These are phyloP conservation scores for Nomada fabriciana DNA, from an alignment of 2,888 invertebrate genomes.

Conservation along the genomic window DNA sequence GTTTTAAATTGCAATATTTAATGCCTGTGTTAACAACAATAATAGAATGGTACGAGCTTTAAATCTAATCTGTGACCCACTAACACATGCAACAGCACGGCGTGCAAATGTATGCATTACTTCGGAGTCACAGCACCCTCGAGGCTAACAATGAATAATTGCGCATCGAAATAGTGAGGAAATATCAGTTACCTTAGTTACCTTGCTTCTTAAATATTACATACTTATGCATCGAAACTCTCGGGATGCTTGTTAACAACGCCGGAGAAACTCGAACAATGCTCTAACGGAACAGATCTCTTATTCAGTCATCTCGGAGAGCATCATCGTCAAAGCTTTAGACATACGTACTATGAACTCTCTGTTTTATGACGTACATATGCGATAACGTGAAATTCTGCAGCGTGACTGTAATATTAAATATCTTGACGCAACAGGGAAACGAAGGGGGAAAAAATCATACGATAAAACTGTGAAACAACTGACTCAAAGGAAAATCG, in stretches of 20 bases:
- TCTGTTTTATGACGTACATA: background rate
- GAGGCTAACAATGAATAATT: background rate
- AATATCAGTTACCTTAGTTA: slow-evolving; percentile 5
- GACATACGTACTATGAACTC: background rate
- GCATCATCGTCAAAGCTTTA: background rate
- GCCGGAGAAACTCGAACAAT: background rate
- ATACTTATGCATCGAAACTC: background rate
- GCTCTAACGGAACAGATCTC: background rate
- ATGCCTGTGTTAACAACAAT: background rate
- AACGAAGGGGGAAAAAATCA: no score
- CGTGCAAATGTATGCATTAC: background rate
- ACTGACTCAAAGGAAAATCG: no score
- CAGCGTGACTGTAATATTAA: no score
- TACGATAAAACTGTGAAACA: no score
- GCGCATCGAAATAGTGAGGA: slow-evolving; percentile 4
- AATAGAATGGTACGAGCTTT: background rate
- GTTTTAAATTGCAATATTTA: background rate
- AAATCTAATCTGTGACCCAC: background rate
- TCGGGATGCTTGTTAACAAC: background rate
- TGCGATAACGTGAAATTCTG: no score
- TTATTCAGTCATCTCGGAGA: background rate
- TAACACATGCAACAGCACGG: background rate
- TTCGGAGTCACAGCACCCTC: slow-evolving; percentile 5
- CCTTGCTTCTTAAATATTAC: slow-evolving; percentile 15
- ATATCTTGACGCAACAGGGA: no score